Conservation (phyloP, 2,113 vertebrate genomes). For the Anser brachyrhynchus region DNA sequence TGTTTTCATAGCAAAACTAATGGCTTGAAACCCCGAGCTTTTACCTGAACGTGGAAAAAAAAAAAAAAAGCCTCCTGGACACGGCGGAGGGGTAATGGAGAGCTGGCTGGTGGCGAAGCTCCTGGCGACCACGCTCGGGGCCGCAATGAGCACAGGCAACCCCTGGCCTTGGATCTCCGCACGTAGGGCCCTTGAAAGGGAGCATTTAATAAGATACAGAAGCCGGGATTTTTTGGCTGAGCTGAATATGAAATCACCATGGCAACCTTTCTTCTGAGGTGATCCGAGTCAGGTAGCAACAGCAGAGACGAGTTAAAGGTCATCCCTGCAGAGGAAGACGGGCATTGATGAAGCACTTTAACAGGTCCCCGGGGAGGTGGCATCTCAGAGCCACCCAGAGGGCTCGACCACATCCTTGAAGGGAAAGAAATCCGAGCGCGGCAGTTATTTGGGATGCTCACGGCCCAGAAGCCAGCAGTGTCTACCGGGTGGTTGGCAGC, state of each 20-base stretch:
- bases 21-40: neutral
- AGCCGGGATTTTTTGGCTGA: slow-evolving; percentile 54
- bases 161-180: neutral
- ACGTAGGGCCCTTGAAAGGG: slow-evolving; percentile 51
- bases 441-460: neutral
- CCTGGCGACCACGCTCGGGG: neutral
- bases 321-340: slow-evolving; percentile 64
- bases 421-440: neutral
- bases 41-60: neutral
- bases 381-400: slow-evolving; percentile 58
- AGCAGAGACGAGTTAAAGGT: slow-evolving; percentile 78
- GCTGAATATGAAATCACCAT: slow-evolving; percentile 74
- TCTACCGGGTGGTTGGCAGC: neutral
- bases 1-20: slow-evolving; percentile 8
- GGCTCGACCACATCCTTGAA: neutral
- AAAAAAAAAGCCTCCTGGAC: neutral
- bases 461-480: neutral
- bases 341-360: slow-evolving; percentile 75
- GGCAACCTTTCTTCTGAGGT: slow-evolving; percentile 80
- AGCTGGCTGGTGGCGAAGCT: neutral
- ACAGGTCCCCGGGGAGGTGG: slow-evolving; percentile 70
- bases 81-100: neutral
- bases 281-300: slow-evolving; percentile 76
- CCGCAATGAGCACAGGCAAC: neutral
- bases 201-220: slow-evolving; percentile 77